phyloP scores from a whole-genome alignment of 1,140 invertebrate genomes.

The Apis florea region DNA sequence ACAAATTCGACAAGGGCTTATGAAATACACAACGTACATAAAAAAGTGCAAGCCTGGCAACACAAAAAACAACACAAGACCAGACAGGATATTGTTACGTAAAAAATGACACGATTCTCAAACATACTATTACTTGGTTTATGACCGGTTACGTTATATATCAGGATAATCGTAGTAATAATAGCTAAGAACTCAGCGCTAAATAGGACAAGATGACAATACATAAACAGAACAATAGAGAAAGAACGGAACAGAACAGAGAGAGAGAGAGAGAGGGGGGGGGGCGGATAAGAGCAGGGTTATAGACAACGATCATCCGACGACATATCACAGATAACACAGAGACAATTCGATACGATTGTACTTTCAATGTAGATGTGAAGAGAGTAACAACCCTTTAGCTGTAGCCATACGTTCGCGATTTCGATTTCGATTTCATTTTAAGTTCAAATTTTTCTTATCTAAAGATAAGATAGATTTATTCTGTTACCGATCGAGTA shows the following conservation, averaged over 20 bases:
- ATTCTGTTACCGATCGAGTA: neutral
- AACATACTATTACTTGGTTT: constrained; percentile 60
- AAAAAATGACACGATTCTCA: constrained; percentile 66
- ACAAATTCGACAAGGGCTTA: constrained; percentile 68
- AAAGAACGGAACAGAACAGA: constrained; percentile 37
- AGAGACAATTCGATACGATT: constrained; percentile 63
- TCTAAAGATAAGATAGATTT: neutral
- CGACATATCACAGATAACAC: constrained; percentile 77
- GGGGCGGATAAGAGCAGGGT: constrained; percentile 25
- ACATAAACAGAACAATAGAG: constrained; percentile 71
- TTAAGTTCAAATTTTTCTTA: neutral
- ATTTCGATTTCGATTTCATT: neutral
- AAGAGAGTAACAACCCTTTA: constrained; percentile 32
- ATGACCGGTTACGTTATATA: constrained; percentile 51
- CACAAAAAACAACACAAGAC: constrained; percentile 77
- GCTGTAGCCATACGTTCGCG: constrained; percentile 21
- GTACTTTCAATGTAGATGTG: constrained; percentile 56
- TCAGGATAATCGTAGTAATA: neutral
- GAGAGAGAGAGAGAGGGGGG: neutral
- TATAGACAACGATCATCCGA: constrained; percentile 74
- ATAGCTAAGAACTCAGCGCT: constrained; percentile 67
- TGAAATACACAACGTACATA: constrained; percentile 61
- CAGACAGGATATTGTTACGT: constrained; percentile 53
- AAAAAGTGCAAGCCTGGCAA: constrained; percentile 77
- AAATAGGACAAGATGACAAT: constrained; percentile 75